Conservation (phyloP, 1,140 invertebrate species). For the Myzus persicae region DNA sequence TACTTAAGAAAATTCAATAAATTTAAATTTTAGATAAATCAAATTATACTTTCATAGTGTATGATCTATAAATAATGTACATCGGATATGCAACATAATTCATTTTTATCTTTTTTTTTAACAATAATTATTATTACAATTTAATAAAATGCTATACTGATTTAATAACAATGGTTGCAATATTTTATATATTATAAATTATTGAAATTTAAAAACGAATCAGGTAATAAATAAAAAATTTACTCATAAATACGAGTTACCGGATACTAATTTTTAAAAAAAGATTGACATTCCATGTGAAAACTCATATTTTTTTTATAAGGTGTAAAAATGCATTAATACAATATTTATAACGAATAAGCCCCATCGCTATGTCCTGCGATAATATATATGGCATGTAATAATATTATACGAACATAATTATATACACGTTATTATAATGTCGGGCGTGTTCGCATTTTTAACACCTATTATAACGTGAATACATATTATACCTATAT, state of each 20-base stretch:
- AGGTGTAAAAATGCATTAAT: background rate
- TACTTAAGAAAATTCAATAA: background rate
- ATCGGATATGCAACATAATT: background rate
- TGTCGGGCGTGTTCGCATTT: constrained; percentile 13
- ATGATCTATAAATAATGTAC: too few species aligned
- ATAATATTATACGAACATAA: background rate
- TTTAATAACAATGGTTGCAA: background rate
- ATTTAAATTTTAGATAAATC: background rate
- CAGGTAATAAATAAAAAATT: background rate
- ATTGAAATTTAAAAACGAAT: background rate
- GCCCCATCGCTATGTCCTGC: background rate
- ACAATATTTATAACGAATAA: background rate
- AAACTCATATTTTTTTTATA: background rate
- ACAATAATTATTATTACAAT: background rate
- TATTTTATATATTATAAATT: background rate
- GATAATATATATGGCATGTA: background rate
- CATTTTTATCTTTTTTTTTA: background rate
- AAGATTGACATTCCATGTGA: background rate
- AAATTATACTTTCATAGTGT: background rate
- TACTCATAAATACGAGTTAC: background rate
- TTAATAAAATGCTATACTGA: background rate
- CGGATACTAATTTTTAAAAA: background rate
- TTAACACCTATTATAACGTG: constrained; percentile 22
- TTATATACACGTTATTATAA: background rate
- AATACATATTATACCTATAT: too few species aligned